phyloP scores from a whole-genome alignment of 2,113 vertebrate species.

The Uria aalge region DNA sequence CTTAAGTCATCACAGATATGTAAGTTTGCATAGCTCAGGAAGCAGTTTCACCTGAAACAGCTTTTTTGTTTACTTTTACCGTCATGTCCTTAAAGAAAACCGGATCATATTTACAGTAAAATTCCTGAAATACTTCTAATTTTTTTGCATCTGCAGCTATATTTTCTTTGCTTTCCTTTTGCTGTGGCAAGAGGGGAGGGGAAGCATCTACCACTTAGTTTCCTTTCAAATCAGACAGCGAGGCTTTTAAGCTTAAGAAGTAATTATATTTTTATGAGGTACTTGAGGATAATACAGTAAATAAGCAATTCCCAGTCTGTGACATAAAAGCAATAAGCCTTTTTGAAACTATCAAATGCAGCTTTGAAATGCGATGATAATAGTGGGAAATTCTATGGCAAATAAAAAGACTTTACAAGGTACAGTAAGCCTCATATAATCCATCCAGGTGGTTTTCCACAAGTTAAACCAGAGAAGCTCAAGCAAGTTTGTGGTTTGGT shows the following conservation, averaged over 20 bases:
- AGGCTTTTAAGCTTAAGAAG: background rate
- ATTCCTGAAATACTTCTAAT: background rate
- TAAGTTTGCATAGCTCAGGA: background rate
- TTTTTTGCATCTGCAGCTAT: background rate
- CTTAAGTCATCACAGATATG: background rate
- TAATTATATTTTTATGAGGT: background rate
- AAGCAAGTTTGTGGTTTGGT: background rate
- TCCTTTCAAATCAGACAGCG: background rate
- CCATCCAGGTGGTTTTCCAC: background rate
- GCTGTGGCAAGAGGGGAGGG: background rate
- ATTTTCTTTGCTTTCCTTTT: background rate
- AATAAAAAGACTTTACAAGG: background rate
- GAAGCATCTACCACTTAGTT: background rate
- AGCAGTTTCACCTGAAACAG: background rate
- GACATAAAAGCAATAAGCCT: background rate
- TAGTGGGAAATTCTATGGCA: background rate
- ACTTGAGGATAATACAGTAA: background rate
- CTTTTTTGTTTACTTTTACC: background rate
- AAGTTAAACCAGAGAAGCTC: background rate
- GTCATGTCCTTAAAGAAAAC: background rate
- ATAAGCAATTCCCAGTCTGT: background rate
- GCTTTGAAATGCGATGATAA: background rate
- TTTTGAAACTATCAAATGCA: background rate
- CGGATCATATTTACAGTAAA: background rate
- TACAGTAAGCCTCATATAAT: background rate